phyloP scores from a whole-genome alignment of 2,888 invertebrate genomes.

The Incurvaria masculella region DNA sequence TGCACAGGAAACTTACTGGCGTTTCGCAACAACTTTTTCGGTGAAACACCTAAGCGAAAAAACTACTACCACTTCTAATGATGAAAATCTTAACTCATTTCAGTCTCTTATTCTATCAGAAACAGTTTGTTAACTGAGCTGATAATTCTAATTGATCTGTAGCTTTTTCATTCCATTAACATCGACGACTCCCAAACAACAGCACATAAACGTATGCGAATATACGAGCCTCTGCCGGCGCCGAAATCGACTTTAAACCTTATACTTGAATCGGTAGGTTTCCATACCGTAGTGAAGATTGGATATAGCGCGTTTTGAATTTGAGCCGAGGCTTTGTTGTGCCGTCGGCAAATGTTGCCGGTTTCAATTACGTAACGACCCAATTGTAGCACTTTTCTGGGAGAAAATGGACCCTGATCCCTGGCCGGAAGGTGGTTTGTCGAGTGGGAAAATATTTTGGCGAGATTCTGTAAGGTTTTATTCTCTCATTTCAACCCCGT shows the following conservation, averaged over 20 bases:
- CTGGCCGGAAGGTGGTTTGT: neutral
- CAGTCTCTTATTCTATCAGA: no score
- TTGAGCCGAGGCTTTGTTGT: neutral
- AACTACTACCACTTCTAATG: no score
- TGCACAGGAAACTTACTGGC: no score
- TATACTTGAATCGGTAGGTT: neutral
- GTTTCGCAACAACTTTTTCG: no score
- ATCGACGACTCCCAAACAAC: constrained; percentile 24
- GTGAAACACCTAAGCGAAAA: no score
- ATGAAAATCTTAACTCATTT: no score
- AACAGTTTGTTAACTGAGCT: no score
- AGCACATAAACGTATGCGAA: neutral
- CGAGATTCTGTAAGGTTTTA: neutral
- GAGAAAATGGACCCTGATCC: neutral
- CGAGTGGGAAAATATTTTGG: neutral
- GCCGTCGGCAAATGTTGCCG: neutral
- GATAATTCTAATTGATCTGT: no score
- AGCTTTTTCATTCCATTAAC: no score
- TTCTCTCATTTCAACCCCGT: neutral
- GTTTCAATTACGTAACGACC: neutral
- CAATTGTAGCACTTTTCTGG: neutral
- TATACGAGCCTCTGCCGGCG: neutral
- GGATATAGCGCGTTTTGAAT: neutral
- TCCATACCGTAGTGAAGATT: neutral
- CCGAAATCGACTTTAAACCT: neutral